Conservation (phyloP, 2,113 vertebrate species). For the Dinomys branickii region DNA sequence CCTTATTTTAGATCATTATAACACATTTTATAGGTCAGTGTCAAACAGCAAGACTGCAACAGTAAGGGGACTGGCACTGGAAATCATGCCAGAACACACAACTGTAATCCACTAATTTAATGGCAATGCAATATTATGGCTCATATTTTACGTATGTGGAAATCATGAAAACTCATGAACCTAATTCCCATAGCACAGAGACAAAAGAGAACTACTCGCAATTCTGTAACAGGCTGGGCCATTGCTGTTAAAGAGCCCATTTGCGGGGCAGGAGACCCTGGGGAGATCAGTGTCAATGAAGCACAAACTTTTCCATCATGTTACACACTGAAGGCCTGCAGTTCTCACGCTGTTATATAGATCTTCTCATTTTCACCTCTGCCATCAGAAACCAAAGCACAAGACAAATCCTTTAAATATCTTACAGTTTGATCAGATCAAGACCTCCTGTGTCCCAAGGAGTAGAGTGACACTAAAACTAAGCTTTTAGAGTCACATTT, state of each 20-base stretch:
- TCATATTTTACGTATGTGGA: slow-evolving; percentile 45
- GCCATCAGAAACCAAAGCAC: neutral
- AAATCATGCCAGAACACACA: slow-evolving; percentile 61
- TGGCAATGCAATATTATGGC: slow-evolving; percentile 40
- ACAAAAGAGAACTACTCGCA: neutral
- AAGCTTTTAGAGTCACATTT: neutral
- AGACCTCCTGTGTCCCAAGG: neutral
- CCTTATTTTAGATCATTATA: slow-evolving; percentile 71
- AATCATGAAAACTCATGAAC: slow-evolving; percentile 55
- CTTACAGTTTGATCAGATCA: neutral
- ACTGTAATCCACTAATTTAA: slow-evolving; percentile 52
- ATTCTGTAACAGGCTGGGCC: neutral
- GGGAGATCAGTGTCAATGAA: slow-evolving; percentile 56
- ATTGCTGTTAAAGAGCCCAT: neutral
- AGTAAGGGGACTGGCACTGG: neutral
- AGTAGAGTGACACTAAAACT: neutral
- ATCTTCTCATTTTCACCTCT: neutral
- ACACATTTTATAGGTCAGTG: slow-evolving; percentile 71
- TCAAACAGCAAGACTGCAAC: slow-evolving; percentile 64
- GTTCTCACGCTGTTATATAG: neutral
- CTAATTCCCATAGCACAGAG: slow-evolving; percentile 12
- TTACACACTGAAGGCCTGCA: neutral
- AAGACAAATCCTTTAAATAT: neutral
- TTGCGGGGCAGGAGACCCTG: neutral
- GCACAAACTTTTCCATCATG: slow-evolving; percentile 44